Evolutionary conservation across 2,888 invertebrate genomes (phyloP).

Genomic region (Geophilus truncorum): DNA sequence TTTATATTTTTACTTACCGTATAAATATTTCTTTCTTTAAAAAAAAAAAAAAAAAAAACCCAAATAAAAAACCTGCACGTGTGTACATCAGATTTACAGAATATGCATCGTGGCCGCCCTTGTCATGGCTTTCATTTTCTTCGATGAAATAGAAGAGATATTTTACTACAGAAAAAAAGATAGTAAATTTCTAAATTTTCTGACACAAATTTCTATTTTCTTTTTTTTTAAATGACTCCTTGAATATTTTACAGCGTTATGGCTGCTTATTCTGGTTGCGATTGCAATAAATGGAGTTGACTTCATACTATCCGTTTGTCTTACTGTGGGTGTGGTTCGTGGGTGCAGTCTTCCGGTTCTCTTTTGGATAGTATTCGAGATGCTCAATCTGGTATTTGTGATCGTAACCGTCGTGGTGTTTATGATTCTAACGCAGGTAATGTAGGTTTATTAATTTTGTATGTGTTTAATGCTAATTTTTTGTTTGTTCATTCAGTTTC

Average conservation of each 20-base stretch:
- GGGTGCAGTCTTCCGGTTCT: slow-evolving; percentile 20
- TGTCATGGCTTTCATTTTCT: slow-evolving; percentile 17
- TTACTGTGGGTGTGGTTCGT: slow-evolving; percentile 27
- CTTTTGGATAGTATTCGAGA: slow-evolving; percentile 30
- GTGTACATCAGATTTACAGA: background rate
- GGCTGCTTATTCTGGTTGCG: background rate
- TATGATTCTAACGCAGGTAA: slow-evolving; percentile 30
- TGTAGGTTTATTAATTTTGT: background rate
- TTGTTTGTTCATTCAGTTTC: too few relatives aligned
- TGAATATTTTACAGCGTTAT: slow-evolving; percentile 8
- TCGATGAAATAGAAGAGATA: slow-evolving; percentile 28
- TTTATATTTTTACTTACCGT: too few relatives aligned
- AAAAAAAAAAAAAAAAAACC: too few relatives aligned
- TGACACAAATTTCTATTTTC: background rate
- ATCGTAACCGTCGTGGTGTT: slow-evolving; percentile 22
- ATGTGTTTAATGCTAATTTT: too few relatives aligned
- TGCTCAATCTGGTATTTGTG: slow-evolving; percentile 30
- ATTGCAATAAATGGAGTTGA: slow-evolving; percentile 28
- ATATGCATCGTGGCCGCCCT: slow-evolving; percentile 10
- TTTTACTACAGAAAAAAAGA: slow-evolving; percentile 28
- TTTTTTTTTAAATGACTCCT: background rate
- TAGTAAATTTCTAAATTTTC: background rate
- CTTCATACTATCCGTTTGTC: background rate
- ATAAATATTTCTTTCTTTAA: too few relatives aligned
- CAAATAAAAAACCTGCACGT: too few relatives aligned